Conservation (phyloP, 1,140 invertebrate genomes). For the Dendrolimus kikuchii region DNA sequence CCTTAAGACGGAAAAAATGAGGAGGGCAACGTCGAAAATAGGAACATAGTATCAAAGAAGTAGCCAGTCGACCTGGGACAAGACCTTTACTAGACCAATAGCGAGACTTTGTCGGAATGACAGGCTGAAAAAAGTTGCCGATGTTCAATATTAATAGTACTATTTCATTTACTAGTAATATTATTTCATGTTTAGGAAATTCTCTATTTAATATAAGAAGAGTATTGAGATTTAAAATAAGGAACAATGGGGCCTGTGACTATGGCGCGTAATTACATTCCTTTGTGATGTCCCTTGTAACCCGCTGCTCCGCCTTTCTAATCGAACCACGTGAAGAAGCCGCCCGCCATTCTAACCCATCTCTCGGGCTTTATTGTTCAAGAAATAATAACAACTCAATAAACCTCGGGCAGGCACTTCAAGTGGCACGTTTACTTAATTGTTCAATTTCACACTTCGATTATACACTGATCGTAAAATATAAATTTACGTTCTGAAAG, state of each 20-base stretch:
- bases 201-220: too few relatives aligned
- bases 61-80: too few relatives aligned
- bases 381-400: background rate
- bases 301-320: constrained; percentile 8
- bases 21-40: too few relatives aligned
- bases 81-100: too few relatives aligned
- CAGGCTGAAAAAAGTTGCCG: too few relatives aligned
- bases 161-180: too few relatives aligned
- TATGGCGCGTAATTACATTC: constrained; percentile 54
- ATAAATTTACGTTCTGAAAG: background rate
- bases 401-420: background rate
- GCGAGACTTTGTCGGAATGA: too few relatives aligned
- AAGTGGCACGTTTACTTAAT: background rate
- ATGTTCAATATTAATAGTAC: too few relatives aligned
- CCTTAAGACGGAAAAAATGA: too few relatives aligned
- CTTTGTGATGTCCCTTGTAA: constrained; percentile 25
- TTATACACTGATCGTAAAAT: background rate
- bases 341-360: constrained; percentile 8
- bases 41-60: too few relatives aligned
- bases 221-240: background rate
- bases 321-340: constrained; percentile 2
- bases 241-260: constrained; percentile 29
- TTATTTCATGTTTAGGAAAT: too few relatives aligned
- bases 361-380: too few relatives aligned
- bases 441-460: background rate